Evolutionary conservation across 1,140 invertebrate species (phyloP).

Genomic region (Lycorma delicatula): DNA sequence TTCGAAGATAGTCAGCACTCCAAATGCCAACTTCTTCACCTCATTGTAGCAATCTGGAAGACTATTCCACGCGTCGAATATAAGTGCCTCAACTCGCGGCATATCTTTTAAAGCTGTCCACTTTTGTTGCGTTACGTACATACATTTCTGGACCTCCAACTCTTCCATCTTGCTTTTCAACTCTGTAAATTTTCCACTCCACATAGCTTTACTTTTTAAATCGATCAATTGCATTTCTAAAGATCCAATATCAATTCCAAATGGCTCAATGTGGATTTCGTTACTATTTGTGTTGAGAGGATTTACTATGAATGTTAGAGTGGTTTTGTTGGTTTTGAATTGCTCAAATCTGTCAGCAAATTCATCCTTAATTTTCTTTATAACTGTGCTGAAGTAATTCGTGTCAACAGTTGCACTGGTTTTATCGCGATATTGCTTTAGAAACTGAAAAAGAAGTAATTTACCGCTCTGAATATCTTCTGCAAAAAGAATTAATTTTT

Average conservation of each 20-base stretch:
- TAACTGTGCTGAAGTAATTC: slow-evolving; percentile 28
- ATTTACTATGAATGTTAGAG: slow-evolving; percentile 30
- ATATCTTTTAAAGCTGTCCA: slow-evolving; percentile 26
- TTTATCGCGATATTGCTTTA: slow-evolving; percentile 42
- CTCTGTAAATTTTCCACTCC: slow-evolving; percentile 27
- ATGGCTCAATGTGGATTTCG: slow-evolving; percentile 26
- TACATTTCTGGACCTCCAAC: slow-evolving; percentile 28
- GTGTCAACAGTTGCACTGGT: slow-evolving; percentile 33
- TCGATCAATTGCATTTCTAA: no score
- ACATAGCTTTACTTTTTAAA: no score
- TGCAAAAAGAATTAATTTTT: slow-evolving; percentile 16
- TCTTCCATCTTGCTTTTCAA: slow-evolving; percentile 26
- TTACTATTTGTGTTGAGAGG: slow-evolving; percentile 29
- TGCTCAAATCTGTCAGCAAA: slow-evolving; percentile 28
- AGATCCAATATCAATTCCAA: slow-evolving; percentile 25
- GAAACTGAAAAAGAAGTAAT: slow-evolving; percentile 10
- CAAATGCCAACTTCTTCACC: slow-evolving; percentile 30
- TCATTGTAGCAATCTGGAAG: slow-evolving; percentile 25
- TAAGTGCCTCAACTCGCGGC: slow-evolving; percentile 21
- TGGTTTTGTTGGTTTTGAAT: slow-evolving; percentile 32
- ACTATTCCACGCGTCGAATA: slow-evolving; percentile 30
- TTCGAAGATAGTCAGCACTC: slow-evolving; percentile 23
- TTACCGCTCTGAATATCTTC: slow-evolving; percentile 14
- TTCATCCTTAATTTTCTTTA: slow-evolving; percentile 29
- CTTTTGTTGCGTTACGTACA: slow-evolving; percentile 24